These are phyloP conservation scores for Microctonus aethiopoides DNA, from an alignment of 2,888 invertebrate species.

Conservation along the genomic window DNA sequence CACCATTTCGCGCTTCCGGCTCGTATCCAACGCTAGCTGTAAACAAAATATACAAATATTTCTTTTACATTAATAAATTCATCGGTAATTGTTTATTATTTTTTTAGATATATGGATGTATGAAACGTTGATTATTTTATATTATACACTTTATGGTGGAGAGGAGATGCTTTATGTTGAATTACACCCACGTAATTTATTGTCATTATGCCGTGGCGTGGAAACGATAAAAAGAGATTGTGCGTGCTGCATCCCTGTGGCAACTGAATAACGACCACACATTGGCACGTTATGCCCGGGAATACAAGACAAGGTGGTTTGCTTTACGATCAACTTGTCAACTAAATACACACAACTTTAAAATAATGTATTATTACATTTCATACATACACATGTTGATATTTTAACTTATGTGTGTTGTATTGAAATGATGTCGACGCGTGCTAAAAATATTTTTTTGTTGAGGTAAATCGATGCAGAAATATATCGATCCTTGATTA, in stretches of 20 bases:
- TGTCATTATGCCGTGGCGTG: neutral
- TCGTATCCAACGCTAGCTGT: conserved; percentile 61
- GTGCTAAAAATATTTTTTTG: neutral
- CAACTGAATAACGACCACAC: conserved; percentile 35
- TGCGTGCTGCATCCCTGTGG: conserved; percentile 45
- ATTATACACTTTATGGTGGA: too few relatives aligned
- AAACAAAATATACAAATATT: conserved; percentile 19
- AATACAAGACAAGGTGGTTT: neutral
- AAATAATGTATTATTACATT: neutral
- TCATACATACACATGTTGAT: neutral
- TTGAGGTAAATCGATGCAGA: neutral
- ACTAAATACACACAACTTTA: neutral
- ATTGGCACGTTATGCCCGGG: neutral
- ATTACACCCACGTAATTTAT: neutral
- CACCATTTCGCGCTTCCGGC: conserved; percentile 56
- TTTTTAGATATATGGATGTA: too few relatives aligned
- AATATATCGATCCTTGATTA: neutral
- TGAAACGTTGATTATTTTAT: too few relatives aligned
- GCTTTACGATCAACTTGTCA: neutral
- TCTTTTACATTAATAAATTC: neutral
- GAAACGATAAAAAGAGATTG: conserved; percentile 30
- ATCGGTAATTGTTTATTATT: neutral
- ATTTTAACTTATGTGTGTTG: neutral
- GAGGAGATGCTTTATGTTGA: too few relatives aligned
- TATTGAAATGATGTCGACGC: neutral